Evolutionary conservation across 1,140 invertebrate genomes (phyloP).

Genomic region (Onthophagus taurus): DNA sequence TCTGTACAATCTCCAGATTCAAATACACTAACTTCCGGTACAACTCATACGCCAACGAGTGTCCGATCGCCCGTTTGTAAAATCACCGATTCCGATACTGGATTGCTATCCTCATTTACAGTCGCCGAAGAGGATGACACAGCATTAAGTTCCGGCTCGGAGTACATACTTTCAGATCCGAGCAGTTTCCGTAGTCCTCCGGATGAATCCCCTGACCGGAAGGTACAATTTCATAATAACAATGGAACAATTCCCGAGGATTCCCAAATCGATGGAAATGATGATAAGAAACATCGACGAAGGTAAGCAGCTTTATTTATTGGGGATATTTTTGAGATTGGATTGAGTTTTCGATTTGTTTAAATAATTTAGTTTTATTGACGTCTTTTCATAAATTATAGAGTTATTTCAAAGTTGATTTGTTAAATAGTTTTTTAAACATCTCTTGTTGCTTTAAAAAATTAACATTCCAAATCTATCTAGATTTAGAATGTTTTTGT

Average conservation of each 20-base stretch:
- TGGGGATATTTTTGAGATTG: no score
- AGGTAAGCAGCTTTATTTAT: slow-evolving; percentile 7
- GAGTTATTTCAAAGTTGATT: no score
- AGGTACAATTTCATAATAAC: slow-evolving; percentile 32
- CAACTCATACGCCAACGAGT: slow-evolving; percentile 21
- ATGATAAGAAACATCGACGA: slow-evolving; percentile 13
- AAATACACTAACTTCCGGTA: slow-evolving; percentile 11
- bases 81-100: slow-evolving; percentile 27
- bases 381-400: no score
- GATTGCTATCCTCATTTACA: slow-evolving; percentile 24
- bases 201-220: slow-evolving; percentile 28
- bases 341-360: no score
- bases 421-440: no score
- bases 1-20: slow-evolving; percentile 12
- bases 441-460: no score
- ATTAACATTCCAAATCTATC: no score
- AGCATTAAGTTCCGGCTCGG: slow-evolving; percentile 32
- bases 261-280: background rate
- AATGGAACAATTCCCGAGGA: slow-evolving; percentile 2
- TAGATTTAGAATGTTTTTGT: no score
- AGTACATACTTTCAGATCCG: slow-evolving; percentile 34
- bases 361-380: no score
- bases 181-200: slow-evolving; percentile 24
- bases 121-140: slow-evolving; percentile 22
- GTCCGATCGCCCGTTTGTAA: slow-evolving; percentile 15